Conservation (phyloP, 1,140 invertebrate species). For the Trichonephila clavipes region DNA sequence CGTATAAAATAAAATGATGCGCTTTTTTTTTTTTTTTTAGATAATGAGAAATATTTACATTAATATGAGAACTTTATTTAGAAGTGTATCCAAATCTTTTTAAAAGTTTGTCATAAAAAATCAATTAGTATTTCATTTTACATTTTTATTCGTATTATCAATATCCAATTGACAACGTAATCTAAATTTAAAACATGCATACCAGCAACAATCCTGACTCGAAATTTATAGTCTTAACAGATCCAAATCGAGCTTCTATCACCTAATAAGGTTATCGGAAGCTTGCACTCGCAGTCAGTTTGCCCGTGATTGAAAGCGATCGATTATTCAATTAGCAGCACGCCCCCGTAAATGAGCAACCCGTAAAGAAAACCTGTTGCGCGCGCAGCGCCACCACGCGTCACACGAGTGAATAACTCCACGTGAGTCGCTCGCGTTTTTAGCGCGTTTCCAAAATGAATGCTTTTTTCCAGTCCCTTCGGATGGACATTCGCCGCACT, state of each 20-base stretch:
- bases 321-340: slow-evolving; percentile 57
- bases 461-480: neutral
- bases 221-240: neutral
- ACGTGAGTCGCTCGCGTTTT: slow-evolving; percentile 22
- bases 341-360: neutral
- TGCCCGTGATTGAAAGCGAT: neutral
- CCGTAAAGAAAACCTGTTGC: slow-evolving; percentile 35
- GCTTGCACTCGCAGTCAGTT: neutral
- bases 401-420: neutral
- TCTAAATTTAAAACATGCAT: too few species aligned
- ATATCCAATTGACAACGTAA: too few species aligned
- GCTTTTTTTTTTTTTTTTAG: too few species aligned
- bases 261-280: neutral
- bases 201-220: too few species aligned
- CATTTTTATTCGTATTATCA: too few species aligned
- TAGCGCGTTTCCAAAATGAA: slow-evolving; percentile 15
- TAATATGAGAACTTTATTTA: too few species aligned
- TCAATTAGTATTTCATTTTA: too few species aligned
- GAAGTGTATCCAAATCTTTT: too few species aligned
- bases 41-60: too few species aligned
- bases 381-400: slow-evolving; percentile 25
- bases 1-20: too few species aligned
- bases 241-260: neutral
- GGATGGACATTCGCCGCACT: neutral
- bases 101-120: too few species aligned